A percentile compares a stretch with the other conserved stretches of the same genome.
Conservation (phyloP, 2,797 vertebrate species). For the Sorex maritimensis region DNA sequence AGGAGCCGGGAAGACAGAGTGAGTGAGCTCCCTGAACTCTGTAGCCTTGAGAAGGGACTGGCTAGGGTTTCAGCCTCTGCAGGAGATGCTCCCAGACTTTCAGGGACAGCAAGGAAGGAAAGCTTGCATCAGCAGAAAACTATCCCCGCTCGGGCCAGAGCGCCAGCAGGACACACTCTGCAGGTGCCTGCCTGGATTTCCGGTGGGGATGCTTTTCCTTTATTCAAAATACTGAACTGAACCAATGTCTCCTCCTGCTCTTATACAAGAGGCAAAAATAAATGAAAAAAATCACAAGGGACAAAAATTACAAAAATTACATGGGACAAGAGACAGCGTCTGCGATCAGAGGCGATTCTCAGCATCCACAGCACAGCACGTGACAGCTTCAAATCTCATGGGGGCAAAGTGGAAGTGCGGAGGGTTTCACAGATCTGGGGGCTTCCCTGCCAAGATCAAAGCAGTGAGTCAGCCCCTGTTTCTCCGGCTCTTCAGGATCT, state of each 20-base stretch:
- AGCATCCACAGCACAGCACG: not conserved
- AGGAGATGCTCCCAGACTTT: no score
- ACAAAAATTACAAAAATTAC: not conserved
- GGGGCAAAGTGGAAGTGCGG: constrained; percentile 2
- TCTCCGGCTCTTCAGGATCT: constrained; percentile 5
- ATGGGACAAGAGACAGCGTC: not conserved
- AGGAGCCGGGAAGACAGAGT: no score
- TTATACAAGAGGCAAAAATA: no score
- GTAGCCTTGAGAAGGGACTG: no score
- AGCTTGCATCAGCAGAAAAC: not conserved
- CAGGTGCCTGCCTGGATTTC: not conserved
- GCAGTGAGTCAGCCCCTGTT: not conserved
- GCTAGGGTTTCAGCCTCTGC: no score
- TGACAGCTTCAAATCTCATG: not conserved
- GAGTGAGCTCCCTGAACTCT: no score
- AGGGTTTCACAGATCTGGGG: constrained; percentile 12
- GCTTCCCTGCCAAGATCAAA: constrained; percentile 39
- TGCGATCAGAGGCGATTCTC: not conserved
- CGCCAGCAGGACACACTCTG: no score
- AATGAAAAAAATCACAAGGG: not conserved
- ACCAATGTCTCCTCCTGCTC: not conserved
- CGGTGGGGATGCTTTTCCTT: not conserved
- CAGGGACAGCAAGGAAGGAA: no score
- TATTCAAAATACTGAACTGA: not conserved
- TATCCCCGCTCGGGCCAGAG: not conserved